Evolutionary conservation across 2,888 invertebrate species (phyloP).

Genomic region (Mamestra brassicae): DNA sequence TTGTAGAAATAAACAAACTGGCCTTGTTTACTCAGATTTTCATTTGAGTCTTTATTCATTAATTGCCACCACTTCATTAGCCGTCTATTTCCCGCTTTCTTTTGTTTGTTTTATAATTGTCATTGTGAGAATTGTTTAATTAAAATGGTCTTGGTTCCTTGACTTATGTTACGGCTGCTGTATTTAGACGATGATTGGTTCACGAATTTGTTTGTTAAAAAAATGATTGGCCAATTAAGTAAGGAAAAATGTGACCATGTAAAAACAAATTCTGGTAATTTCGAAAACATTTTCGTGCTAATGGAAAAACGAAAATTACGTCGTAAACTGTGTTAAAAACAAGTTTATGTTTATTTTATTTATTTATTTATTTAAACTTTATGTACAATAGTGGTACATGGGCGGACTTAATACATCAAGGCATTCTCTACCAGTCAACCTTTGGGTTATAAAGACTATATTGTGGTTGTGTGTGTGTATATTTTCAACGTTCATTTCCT

Average conservation of each 20-base stretch:
- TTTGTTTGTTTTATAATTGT: conserved; percentile 55
- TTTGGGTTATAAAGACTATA: too few species aligned
- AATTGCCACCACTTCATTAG: conserved; percentile 64
- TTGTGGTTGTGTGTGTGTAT: too few species aligned
- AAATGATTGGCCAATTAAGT: conserved; percentile 19
- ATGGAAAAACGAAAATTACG: conserved; percentile 41
- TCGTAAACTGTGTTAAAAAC: conserved; percentile 49
- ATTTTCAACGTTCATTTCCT: conserved; percentile 55
- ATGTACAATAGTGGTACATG: too few species aligned
- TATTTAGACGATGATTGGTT: conserved; percentile 7
- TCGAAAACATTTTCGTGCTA: conserved; percentile 28
- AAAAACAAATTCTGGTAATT: neutral
- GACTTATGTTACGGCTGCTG: conserved; percentile 24
- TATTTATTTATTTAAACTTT: too few species aligned
- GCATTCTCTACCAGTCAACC: too few species aligned
- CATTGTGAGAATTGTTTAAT: conserved; percentile 49
- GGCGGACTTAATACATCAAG: too few species aligned
- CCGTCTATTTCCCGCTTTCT: conserved; percentile 51
- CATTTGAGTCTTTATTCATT: conserved; percentile 61
- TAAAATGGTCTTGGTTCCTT: conserved; percentile 49
- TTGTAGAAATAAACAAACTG: conserved; percentile 66
- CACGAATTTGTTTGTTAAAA: neutral
- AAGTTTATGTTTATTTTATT: conserved; percentile 60
- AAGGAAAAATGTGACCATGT: neutral
- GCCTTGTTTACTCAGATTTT: conserved; percentile 63